These are phyloP conservation scores for Melinaea menophilus DNA, from an alignment of 2,888 invertebrate genomes.

Conservation along the genomic window DNA sequence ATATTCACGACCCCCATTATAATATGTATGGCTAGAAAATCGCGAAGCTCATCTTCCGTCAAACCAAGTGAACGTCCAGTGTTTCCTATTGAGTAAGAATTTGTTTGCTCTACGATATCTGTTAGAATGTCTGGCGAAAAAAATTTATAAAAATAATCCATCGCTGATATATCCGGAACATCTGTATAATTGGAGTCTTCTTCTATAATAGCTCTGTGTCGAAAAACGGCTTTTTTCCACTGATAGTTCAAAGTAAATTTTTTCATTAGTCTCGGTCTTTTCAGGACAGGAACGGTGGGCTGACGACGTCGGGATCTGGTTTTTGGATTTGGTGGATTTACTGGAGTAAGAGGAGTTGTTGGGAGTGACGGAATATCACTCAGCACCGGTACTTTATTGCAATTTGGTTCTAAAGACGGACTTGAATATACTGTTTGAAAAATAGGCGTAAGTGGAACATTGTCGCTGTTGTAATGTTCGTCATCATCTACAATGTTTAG, in stretches of 20 bases:
- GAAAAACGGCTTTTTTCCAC: constrained; percentile 20
- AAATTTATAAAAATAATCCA: constrained; percentile 22
- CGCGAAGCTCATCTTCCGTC: constrained; percentile 22
- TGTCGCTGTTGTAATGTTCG: constrained; percentile 16
- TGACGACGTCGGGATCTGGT: constrained; percentile 16
- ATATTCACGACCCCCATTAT: constrained; percentile 18
- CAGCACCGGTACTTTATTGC: constrained; percentile 15
- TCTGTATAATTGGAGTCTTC: constrained; percentile 20
- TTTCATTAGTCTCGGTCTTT: constrained; percentile 17
- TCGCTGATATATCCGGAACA: constrained; percentile 19
- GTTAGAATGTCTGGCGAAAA: constrained; percentile 20
- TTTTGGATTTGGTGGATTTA: constrained; percentile 15
- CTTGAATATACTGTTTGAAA: constrained; percentile 19
- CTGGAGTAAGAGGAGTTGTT: constrained; percentile 13
- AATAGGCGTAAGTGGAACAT: constrained; percentile 17
- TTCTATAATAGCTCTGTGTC: constrained; percentile 17
- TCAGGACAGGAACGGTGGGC: constrained; percentile 15
- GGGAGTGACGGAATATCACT: constrained; percentile 12
- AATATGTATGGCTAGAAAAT: constrained; percentile 17
- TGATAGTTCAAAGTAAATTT: constrained; percentile 18
- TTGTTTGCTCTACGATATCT: constrained; percentile 25
- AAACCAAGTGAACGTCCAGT: constrained; percentile 22
- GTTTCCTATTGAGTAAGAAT: constrained; percentile 22
- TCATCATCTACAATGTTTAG: constrained; percentile 19
- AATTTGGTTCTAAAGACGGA: constrained; percentile 15